These are phyloP conservation scores for Penaeus chinensis DNA, from an alignment of 1,140 invertebrate species.

Conservation along the genomic window DNA sequence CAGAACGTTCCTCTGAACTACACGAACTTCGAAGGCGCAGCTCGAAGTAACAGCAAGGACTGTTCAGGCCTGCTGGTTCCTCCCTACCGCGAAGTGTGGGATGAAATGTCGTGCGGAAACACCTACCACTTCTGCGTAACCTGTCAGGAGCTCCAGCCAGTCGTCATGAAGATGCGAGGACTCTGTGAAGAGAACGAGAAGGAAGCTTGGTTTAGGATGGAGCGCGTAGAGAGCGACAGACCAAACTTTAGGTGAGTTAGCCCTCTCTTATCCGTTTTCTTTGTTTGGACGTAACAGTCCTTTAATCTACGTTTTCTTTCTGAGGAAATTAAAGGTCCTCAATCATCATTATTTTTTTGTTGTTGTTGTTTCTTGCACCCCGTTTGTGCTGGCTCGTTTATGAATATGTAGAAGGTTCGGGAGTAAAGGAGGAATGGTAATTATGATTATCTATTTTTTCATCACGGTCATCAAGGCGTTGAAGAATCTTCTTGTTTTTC, in stretches of 20 bases:
- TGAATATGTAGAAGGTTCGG: no score
- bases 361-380: no score
- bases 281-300: no score
- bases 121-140: slow-evolving; percentile 45
- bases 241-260: slow-evolving; percentile 13
- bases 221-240: neutral
- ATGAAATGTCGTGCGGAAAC: neutral
- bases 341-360: no score
- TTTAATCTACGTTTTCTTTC: no score
- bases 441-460: no score
- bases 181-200: slow-evolving; percentile 7
- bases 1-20: slow-evolving; percentile 35
- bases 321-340: no score
- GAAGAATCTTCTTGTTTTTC: no score
- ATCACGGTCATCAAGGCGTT: no score
- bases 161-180: slow-evolving; percentile 15
- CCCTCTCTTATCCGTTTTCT: neutral
- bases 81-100: slow-evolving; percentile 34
- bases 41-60: neutral
- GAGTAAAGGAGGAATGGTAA: no score
- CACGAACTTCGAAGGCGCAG: slow-evolving; percentile 23
- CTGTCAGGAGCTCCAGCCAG: slow-evolving; percentile 3
- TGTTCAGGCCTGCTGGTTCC: slow-evolving; percentile 38
- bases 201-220: neutral
- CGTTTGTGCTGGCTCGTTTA: no score